Percentiles rank a stretch among this genome's conserved stretches.
phyloP scores from a whole-genome alignment of 1,140 invertebrate species.

The Temnothorax nylanderi region DNA sequence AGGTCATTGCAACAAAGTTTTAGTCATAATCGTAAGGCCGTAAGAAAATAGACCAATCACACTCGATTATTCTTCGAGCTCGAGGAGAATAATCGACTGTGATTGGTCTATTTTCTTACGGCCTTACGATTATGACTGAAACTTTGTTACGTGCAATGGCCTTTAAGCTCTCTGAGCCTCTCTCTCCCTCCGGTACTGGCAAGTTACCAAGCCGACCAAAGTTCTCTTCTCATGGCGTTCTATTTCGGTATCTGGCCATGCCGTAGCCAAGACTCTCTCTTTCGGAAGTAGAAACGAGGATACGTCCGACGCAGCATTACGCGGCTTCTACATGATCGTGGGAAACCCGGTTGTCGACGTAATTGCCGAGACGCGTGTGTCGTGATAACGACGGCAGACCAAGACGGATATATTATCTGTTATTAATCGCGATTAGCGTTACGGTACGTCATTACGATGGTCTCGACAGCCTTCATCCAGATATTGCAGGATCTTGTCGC shows the following conservation, averaged over 20 bases:
- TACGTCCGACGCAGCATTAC: background rate
- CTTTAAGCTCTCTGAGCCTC: background rate
- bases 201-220: background rate
- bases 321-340: background rate
- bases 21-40: too few relatives aligned
- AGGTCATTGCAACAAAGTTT: too few relatives aligned
- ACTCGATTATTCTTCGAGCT: too few relatives aligned
- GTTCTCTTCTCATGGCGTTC: conserved; percentile 13
- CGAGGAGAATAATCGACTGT: too few relatives aligned
- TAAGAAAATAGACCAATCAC: too few relatives aligned
- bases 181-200: background rate
- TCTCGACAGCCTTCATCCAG: background rate
- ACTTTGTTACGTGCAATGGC: too few relatives aligned
- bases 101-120: too few relatives aligned
- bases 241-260: conserved; percentile 17
- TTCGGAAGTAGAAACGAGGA: conserved; percentile 12
- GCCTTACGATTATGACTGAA: too few relatives aligned
- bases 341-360: background rate
- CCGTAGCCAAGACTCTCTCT: background rate
- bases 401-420: background rate
- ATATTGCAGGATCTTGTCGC: background rate
- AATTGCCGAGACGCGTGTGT: background rate
- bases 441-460: background rate
- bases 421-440: background rate
- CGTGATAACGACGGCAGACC: background rate